phyloP scores from a whole-genome alignment of 2,113 vertebrate genomes.

The Ifrita kowaldi region DNA sequence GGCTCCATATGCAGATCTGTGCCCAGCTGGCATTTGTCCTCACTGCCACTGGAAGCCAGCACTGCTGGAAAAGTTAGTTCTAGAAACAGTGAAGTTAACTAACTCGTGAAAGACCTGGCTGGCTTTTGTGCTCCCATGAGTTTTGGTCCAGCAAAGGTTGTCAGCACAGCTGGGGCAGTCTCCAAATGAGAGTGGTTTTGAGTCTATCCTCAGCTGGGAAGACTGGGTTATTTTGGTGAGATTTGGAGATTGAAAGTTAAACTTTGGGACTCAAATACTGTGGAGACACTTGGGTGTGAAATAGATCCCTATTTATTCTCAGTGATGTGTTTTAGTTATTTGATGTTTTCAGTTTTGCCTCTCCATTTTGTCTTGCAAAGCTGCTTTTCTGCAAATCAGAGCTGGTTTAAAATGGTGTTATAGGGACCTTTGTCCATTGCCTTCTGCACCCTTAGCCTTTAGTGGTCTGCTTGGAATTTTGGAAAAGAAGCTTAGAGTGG shows the following conservation, averaged over 20 bases:
- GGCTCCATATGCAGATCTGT: not conserved
- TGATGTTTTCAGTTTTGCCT: not conserved
- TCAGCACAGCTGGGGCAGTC: not conserved
- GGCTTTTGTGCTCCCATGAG: not conserved
- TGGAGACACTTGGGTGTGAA: not conserved
- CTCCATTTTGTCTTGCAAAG: not conserved
- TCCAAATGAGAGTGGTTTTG: not conserved
- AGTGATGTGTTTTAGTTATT: not conserved
- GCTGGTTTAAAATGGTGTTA: not conserved
- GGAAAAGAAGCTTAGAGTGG: not conserved
- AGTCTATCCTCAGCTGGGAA: not conserved
- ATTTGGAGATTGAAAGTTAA: not conserved
- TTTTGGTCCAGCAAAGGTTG: not conserved
- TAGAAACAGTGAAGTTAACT: not conserved
- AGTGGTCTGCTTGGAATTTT: not conserved
- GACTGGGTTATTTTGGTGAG: not conserved
- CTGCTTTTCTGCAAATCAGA: not conserved
- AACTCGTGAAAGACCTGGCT: accelerated
- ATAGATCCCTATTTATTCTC: no score
- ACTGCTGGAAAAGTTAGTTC: not conserved
- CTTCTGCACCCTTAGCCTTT: not conserved
- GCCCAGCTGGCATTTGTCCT: not conserved
- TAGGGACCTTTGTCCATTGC: not conserved
- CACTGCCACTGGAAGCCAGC: not conserved
- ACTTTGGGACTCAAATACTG: not conserved